Percentiles rank a stretch among this genome's conserved stretches.
phyloP scores from a whole-genome alignment of 2,888 invertebrate genomes.

The Orthosia cruda region DNA sequence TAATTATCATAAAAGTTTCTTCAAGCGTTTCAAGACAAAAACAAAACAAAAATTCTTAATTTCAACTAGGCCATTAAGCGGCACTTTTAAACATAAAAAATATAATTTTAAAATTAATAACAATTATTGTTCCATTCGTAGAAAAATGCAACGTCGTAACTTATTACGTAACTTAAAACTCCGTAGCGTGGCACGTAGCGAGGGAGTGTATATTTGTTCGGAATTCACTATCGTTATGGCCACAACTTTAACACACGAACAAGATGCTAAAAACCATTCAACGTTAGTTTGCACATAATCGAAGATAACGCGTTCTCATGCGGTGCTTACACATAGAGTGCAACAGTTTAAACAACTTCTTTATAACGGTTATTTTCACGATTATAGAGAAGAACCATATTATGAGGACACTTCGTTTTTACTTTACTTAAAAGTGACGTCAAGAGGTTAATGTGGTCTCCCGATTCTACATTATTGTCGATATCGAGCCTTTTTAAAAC shows the following conservation, averaged over 20 bases:
- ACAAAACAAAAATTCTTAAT: no score
- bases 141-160: constrained; percentile 40
- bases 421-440: constrained; percentile 81
- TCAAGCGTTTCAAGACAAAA: neutral
- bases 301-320: constrained; percentile 42
- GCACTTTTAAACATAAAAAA: no score
- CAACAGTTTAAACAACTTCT: constrained; percentile 59
- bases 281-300: constrained; percentile 38
- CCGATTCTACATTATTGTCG: constrained; percentile 58
- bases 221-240: constrained; percentile 13
- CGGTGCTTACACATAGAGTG: constrained; percentile 49
- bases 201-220: constrained; percentile 18
- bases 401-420: constrained; percentile 63
- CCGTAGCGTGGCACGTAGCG: constrained; percentile 6
- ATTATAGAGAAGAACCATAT: constrained; percentile 63
- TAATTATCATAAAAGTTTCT: constrained; percentile 29
- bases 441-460: constrained; percentile 64
- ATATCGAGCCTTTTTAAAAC: constrained; percentile 40
- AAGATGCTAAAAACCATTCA: constrained; percentile 32
- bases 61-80: no score
- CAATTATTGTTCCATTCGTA: no score
- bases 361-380: constrained; percentile 54
- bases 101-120: no score
- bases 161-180: no score
- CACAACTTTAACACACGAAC: constrained; percentile 30